Evolutionary conservation across 2,797 vertebrate genomes (phyloP).

Genomic region (Coendou prehensilis): DNA sequence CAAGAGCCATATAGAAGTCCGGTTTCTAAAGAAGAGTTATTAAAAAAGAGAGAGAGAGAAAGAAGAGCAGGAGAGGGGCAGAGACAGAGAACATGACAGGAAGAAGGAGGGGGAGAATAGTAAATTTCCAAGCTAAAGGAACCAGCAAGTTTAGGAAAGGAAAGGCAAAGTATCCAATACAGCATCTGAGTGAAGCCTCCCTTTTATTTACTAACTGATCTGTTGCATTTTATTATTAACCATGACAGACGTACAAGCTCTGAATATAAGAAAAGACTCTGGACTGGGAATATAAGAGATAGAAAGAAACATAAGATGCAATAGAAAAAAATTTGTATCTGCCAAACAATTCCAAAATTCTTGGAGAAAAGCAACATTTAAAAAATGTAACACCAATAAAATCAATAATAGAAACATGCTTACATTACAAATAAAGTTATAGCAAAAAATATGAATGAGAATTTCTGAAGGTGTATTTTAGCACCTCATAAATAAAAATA

Average conservation of each 20-base stretch:
- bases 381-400: not conserved
- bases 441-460: not conserved
- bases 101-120: not conserved
- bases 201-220: not conserved
- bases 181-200: not conserved
- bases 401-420: not conserved
- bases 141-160: not conserved
- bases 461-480: not conserved
- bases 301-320: not conserved
- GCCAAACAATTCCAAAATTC: not conserved
- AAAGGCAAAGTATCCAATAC: not conserved
- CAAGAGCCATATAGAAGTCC: too few species aligned
- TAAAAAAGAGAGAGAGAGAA: not conserved
- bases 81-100: not conserved
- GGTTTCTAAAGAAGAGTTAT: not conserved
- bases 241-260: too few species aligned
- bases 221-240: not conserved
- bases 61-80: not conserved
- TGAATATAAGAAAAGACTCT: not conserved
- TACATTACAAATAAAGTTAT: not conserved
- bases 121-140: not conserved
- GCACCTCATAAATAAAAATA: not conserved
- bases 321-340: not conserved
- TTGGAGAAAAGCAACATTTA: not conserved
- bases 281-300: fast-evolving